Base-by-base conservation (phyloP, 2,113 vertebrate species). In the Rhabdornis inornatus region DNA sequence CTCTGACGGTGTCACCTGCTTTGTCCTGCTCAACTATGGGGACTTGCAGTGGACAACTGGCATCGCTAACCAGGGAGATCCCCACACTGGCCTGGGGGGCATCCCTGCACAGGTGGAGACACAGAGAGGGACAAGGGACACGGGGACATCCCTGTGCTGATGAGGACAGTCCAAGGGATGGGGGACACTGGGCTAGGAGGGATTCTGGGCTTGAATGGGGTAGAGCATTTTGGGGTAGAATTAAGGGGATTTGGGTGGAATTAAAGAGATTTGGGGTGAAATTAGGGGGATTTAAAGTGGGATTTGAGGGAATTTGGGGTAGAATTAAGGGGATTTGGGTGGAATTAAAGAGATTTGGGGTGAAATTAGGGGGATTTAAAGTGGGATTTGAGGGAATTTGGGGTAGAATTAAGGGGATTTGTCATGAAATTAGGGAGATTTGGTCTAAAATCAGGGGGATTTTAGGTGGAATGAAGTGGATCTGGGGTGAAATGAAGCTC, bases 31-130 rank as follows among this genome's bases (percentile, higher is more conserved):
- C 45, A 92, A 94, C 83, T 97, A 93, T 1, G 53, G 60, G 1
- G 44, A 88, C 24, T 44, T 96, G 35, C 65, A 93, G 13, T 96
- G 96, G 96, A 96, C 92, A n/a, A 87, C 64, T 0, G 92, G 96
- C 3, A 61, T 85, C 8, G 50, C 95, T 27, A 97, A 95, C 27
- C 22, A 76, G 2, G 82, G 96, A 12, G 28, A 84, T 16, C 56
- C 87, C 37, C 15, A 23, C 33, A 93, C 74, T 1, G 96, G 95
- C 15, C 30, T 75, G 5, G 95, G 93, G 21, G 96, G 92, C 22
- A 40, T 33, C 14, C 35, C 49, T 2, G 93, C 95, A 8, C 97
- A 96, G 96, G 94, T 94, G 52, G 31, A 59, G 13, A 30, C 23
- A 74, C 10, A 28, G 44, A 31, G 15, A 37, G 19, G 59, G 37